Evolutionary conservation across 2,797 vertebrate species (phyloP), one percentile per base, ranked within the genome.

Genomic region (Phrynocephalus vlangalii): DNA sequence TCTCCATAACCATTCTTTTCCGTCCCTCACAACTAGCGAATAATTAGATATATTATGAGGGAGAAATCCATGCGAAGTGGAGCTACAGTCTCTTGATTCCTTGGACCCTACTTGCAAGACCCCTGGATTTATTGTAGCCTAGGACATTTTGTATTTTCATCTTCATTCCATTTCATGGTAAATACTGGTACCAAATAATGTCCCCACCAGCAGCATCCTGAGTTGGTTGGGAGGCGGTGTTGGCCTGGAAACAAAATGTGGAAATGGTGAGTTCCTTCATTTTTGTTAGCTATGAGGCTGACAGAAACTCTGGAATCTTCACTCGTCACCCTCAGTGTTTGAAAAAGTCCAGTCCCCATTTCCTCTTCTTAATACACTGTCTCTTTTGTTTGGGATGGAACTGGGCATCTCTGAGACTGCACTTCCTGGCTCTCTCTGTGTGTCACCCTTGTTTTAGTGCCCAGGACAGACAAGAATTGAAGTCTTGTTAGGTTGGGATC

Each of bases 251-350:
- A 89, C 85, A 9, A 86, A 52, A 76, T 81, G 73, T 26, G 18
- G 89, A 93, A 85, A 82, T 38, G 3, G 15, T 16, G 91, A 89
- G 80, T 70, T 38, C 78, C 90, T 2, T 91, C 85, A 88, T 87
- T 73, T 77, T 72, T 84, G 82, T 88, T 71, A 28, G 78, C 4
- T 82, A 86, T 88, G 89, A 92, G 91, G 87, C 73, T 89, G 86
- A 70, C 86, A 91, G 93, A 84, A 90, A 63, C 90, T 84, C 77
- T 86, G 38, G 92, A 91, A 87, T 86, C 52, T 85, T 63, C 44
- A 16, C 88, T 93, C 82, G 86, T 90, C 0, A 4, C 56, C 82
- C 72, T 50, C 77, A 81, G 78, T 33, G 2, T 33, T 90, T 91
- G 90, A 38, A 89, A 93, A 89, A n/a, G 83, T 82, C 56, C 84